These are phyloP conservation scores for Gymnothorax reevesii DNA, from an alignment of 2,797 vertebrate species.

Conservation along the genomic window DNA sequence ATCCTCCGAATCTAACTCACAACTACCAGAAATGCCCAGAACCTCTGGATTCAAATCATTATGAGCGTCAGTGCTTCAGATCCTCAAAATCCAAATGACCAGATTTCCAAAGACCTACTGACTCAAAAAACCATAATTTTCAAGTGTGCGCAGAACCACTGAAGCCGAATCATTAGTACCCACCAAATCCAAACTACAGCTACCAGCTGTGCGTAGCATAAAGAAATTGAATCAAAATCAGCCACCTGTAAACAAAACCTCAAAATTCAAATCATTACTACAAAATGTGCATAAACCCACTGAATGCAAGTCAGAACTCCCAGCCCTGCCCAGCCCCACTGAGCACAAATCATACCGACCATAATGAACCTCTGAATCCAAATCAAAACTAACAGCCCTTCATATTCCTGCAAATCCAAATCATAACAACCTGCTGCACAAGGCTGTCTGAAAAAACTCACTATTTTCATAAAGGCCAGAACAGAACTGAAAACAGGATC, in stretches of 20 bases:
- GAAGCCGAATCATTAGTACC: not conserved
- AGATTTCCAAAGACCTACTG: not conserved
- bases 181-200: too few relatives aligned
- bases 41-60: not conserved
- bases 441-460: not conserved
- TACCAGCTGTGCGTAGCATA: not conserved
- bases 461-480: not conserved
- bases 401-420: too few relatives aligned
- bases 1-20: too few relatives aligned
- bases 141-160: not conserved
- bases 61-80: not conserved
- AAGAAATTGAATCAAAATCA: too few relatives aligned
- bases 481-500: slow-evolving; percentile 1
- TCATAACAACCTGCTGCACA: not conserved
- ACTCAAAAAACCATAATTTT: not conserved
- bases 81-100: not conserved
- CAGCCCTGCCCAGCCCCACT: too few relatives aligned
- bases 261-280: too few relatives aligned
- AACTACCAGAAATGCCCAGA: too few relatives aligned
- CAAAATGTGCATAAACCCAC: too few relatives aligned
- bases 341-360: too few relatives aligned
- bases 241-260: too few relatives aligned
- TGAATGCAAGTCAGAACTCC: not conserved
- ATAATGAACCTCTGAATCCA: not conserved
- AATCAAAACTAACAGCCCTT: not conserved